Evolutionary conservation across 2,888 invertebrate species (phyloP).

Genomic region (Auanema sp.): DNA sequence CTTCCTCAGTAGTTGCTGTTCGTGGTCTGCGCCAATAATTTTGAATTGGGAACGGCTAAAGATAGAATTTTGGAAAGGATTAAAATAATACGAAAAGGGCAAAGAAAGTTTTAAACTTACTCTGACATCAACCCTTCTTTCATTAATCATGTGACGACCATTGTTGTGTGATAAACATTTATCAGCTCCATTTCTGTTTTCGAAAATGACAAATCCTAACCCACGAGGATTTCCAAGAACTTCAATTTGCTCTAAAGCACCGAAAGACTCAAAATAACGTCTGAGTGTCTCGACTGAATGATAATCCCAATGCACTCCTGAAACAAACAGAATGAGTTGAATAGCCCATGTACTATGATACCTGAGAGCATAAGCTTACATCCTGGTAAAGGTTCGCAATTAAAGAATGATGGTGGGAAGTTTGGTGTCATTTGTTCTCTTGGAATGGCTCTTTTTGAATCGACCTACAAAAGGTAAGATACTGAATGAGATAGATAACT

Average conservation of each 20-base stretch:
- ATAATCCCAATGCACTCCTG: conserved; percentile 50
- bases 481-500: too few species aligned
- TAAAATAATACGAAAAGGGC: too few species aligned
- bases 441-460: conserved; percentile 63
- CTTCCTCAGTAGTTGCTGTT: conserved; percentile 2
- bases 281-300: conserved; percentile 60
- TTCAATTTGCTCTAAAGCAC: conserved; percentile 59
- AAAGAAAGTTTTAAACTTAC: background rate
- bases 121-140: conserved; percentile 42
- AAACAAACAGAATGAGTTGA: background rate
- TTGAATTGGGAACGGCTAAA: conserved; percentile 5
- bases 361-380: conserved; percentile 55
- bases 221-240: conserved; percentile 61
- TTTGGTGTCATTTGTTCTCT: conserved; percentile 62
- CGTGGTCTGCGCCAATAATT: conserved; percentile 20
- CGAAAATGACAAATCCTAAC: conserved; percentile 61
- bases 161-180: conserved; percentile 40
- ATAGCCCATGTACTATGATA: conserved; percentile 7
- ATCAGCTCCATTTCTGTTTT: conserved; percentile 53
- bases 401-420: conserved; percentile 57
- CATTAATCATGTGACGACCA: conserved; percentile 46
- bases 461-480: conserved; percentile 37
- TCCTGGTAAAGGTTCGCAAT: conserved; percentile 55
- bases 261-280: conserved; percentile 59
- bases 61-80: conserved; percentile 6